Evolutionary conservation across 2,888 invertebrate species (phyloP).

Genomic region (Myathropa florea): DNA sequence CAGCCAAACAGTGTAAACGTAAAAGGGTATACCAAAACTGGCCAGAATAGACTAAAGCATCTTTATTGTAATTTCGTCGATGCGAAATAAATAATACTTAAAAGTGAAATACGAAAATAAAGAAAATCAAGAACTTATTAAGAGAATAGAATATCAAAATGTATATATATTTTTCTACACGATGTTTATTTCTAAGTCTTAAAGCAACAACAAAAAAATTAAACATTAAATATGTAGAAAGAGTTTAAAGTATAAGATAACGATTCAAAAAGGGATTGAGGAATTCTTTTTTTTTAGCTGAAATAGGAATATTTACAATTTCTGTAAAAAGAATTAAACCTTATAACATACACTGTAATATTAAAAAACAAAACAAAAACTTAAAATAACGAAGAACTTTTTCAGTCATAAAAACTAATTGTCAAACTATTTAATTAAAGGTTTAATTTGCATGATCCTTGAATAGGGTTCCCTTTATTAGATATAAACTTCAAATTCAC

Average conservation of each 20-base stretch:
- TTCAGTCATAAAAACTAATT: slow-evolving; percentile 55
- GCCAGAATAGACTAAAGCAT: slow-evolving; percentile 40
- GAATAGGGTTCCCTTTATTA: slow-evolving; percentile 48
- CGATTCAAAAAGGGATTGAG: slow-evolving; percentile 58
- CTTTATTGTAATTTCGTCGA: slow-evolving; percentile 34
- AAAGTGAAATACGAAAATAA: slow-evolving; percentile 20
- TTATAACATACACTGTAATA: slow-evolving; percentile 29
- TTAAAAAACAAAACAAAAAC: slow-evolving; percentile 7
- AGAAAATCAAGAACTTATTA: slow-evolving; percentile 35
- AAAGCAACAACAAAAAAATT: slow-evolving; percentile 20
- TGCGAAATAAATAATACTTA: slow-evolving; percentile 42
- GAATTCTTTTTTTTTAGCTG: slow-evolving; percentile 51
- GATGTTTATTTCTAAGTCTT: slow-evolving; percentile 65
- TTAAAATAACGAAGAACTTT: slow-evolving; percentile 29
- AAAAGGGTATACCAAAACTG: slow-evolving; percentile 62
- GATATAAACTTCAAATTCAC: slow-evolving; percentile 50
- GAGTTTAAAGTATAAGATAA: slow-evolving; percentile 44
- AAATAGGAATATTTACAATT: slow-evolving; percentile 46
- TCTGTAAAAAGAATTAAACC: slow-evolving; percentile 46
- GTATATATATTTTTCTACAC: slow-evolving; percentile 71
- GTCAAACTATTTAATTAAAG: slow-evolving; percentile 64
- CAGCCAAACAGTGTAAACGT: slow-evolving; percentile 36
- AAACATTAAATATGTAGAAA: slow-evolving; percentile 35
- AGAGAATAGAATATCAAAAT: slow-evolving; percentile 57
- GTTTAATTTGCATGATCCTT: slow-evolving; percentile 53